Base-by-base conservation (phyloP, 1,140 invertebrate genomes). In the Solenopsis fugax region DNA sequence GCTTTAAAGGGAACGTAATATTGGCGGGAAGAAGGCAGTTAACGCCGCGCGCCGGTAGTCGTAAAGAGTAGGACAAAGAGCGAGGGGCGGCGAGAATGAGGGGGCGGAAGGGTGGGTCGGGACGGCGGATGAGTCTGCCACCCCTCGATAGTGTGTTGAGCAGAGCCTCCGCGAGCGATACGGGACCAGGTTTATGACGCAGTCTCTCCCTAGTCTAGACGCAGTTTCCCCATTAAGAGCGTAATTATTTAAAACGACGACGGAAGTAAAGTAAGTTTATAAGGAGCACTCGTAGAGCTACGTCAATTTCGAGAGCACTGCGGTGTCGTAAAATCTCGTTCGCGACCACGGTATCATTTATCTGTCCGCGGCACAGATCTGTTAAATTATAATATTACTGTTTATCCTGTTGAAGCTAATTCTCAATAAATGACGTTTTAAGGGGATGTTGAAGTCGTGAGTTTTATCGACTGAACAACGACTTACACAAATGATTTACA, bases 171-270 rank as follows among this genome's bases (percentile, higher is more conserved):
- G 80, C 73, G 88, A 89, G 90, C 77, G 91, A 94, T 93, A 93
- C 88, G 91, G 92, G 92, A 91, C 93, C 91, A 93, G 91, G 91
- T 90, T 92, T 93, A 92, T 91, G 93, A 95, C 92, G 94, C 94
- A 93, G 94, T 95, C 94, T 95, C 93, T 93, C 92, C 92, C 93
- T 89, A 86, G 94, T 95, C 94, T 95, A 95, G 94, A 95, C 94
- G 93, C 91, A 91, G 89, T 86, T 92, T 72, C 89, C 54, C 87
- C 62, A 75, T 85, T 87, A 84, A 84, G 69, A 84, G 80, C 80
- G 80, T 84, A 84, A 84, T 84, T 84, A 84, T 84, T 85, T 85
- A 85, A 84, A 84, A 84, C 80, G 80, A 78, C 58, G 75, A 75
- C 69, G 80, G 80, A 84, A 75, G 54, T 84, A 73, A 84, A 84